A percentile compares a stretch with the other conserved stretches of the same genome.
phyloP scores from a whole-genome alignment of 2,113 vertebrate genomes.

The Sula dactylatra region DNA sequence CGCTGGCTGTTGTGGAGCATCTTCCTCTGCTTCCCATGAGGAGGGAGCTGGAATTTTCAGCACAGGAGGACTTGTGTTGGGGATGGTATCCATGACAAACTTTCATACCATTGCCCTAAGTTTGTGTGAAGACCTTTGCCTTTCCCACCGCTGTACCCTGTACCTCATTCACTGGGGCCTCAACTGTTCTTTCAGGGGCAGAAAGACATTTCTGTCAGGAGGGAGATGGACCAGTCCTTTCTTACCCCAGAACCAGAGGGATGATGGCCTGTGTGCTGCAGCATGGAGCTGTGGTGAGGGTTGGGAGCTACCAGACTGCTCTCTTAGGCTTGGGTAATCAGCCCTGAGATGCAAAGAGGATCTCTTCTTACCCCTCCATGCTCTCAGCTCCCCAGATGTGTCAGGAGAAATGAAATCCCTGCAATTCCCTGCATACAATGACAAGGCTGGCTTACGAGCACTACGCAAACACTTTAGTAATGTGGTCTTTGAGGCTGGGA shows the following conservation, averaged over 20 bases:
- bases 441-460: background rate
- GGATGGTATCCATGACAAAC: background rate
- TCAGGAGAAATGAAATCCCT: background rate
- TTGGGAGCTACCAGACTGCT: background rate
- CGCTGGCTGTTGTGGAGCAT: background rate
- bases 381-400: background rate
- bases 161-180: background rate
- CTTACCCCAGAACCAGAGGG: background rate
- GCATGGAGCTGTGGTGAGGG: background rate
- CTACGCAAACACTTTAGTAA: background rate
- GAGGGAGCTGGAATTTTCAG: background rate
- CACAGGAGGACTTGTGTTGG: background rate
- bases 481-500: background rate
- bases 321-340: background rate
- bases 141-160: background rate
- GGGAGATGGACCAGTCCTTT: background rate
- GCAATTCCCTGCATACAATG: background rate
- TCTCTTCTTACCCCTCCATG: background rate
- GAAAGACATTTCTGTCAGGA: background rate
- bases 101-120: background rate
- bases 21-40: background rate
- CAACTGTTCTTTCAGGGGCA: background rate
- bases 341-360: background rate
- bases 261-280: background rate
- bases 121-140: background rate